Evolutionary conservation across 2,113 vertebrate genomes (phyloP), one percentile per base, ranked within the genome.

Genomic region (Phaethon lepturus): DNA sequence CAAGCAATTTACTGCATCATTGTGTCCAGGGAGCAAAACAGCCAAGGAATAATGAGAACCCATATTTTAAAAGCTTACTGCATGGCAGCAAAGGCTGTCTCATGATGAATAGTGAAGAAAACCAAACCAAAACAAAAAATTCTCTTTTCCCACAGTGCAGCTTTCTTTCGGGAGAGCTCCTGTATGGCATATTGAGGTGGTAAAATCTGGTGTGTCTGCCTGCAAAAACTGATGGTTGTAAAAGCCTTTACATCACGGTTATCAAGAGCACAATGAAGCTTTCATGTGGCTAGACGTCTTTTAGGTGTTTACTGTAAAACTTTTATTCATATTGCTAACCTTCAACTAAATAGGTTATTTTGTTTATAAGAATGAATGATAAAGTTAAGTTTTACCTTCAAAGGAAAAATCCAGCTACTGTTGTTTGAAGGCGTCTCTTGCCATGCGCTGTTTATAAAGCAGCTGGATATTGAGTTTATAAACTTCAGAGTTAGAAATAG

Each of bases 1-100:
- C 0, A 9, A 66, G 52, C 42, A 20, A 15, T 74, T 66, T 29
- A 16, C 33, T 68, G 7, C 68, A 19, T 50, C 0, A 0, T 74
- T 58, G 42, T 75, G 44, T 55, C 16, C 73, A 33, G 66, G 52
- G 68, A 63, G 56, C 35, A 28, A n/a, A 55, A 1, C 26, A 53
- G 55, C 38, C 3, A 2, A 52, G 59, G 11, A 75, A 52, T n/a
- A 81, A 50, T 14, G 74, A 86, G 87, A 89, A 53, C 58, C 33
- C 28, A 2, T 29, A 40, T 24, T 74, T 84, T 55, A 64, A 56
- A 77, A 63, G 90, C 60, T 56, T 93, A 1, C 38, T 55, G 77
- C 11, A 38, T 53, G 74, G 66, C 60, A 90, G 88, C 66, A 78
- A 81, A 67, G 69, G 47, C 53, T 76, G 53, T 47, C 56, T 63